Percentiles rank a stretch among this genome's conserved stretches.
Conservation (phyloP, 2,888 invertebrate species). For the Azorinus chamasolen region DNA sequence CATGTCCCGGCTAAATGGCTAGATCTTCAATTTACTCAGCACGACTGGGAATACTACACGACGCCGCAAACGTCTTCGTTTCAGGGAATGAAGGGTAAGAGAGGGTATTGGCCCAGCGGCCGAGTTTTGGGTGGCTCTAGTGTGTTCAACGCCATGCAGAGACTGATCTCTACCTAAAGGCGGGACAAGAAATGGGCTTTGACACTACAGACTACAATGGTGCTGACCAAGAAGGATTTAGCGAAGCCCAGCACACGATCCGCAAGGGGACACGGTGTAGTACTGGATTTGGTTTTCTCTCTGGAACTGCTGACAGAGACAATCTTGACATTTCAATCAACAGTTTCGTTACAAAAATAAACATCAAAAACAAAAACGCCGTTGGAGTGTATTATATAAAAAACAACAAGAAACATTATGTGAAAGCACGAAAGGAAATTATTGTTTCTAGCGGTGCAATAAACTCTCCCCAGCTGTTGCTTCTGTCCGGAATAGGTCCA, state of each 20-base stretch:
- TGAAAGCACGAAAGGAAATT: slow-evolving; percentile 79
- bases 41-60: slow-evolving; percentile 86
- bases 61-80: slow-evolving; percentile 81
- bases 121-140: slow-evolving; percentile 27
- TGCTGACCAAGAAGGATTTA: slow-evolving; percentile 5
- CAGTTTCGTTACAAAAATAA: slow-evolving; percentile 70
- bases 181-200: slow-evolving; percentile 33
- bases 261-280: slow-evolving; percentile 7
- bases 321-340: slow-evolving; percentile 25
- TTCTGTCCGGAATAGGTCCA: slow-evolving; percentile 86
- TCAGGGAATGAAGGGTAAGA: slow-evolving; percentile 21
- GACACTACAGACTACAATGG: slow-evolving; percentile 35
- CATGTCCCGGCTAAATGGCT: slow-evolving; percentile 86
- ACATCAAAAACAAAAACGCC: slow-evolving; percentile 73
- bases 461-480: slow-evolving; percentile 84
- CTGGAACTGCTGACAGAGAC: slow-evolving; percentile 3
- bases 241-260: neutral
- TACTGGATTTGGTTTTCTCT: slow-evolving; percentile 6
- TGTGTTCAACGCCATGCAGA: slow-evolving; percentile 16
- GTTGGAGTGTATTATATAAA: slow-evolving; percentile 78
- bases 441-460: slow-evolving; percentile 85
- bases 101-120: slow-evolving; percentile 23
- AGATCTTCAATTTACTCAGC: slow-evolving; percentile 78
- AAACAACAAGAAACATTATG: slow-evolving; percentile 71
- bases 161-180: slow-evolving; percentile 3